Percentiles rank a stretch among this genome's conserved stretches.
These are phyloP conservation scores for Trachelus troglodyta DNA, from an alignment of 2,888 invertebrate species.

Conservation along the genomic window DNA sequence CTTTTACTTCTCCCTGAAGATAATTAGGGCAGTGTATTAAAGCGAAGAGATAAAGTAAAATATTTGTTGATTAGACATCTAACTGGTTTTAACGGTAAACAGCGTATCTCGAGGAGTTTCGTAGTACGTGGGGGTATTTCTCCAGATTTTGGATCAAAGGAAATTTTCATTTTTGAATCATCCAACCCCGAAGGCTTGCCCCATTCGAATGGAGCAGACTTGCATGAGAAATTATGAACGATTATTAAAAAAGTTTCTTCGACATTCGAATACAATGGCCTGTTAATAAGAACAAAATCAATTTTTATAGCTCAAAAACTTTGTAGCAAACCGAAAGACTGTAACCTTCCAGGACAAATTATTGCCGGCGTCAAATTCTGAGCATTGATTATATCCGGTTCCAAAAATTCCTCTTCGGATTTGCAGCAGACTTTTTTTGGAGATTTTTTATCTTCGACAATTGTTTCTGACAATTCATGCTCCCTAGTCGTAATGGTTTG, in stretches of 20 bases:
- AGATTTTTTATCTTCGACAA: neutral
- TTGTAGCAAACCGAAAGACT: neutral
- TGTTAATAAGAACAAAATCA: conserved; percentile 13
- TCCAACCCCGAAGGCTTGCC: conserved; percentile 51
- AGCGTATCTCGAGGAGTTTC: conserved; percentile 37
- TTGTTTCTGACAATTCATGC: neutral
- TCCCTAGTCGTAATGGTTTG: neutral
- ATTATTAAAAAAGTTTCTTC: conserved; percentile 44
- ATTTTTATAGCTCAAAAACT: neutral
- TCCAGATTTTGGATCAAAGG: conserved; percentile 51
- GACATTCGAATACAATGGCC: conserved; percentile 47
- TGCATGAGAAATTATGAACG: conserved; percentile 51
- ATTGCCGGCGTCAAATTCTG: neutral
- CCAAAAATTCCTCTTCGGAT: neutral
- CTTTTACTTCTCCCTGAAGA: conserved; percentile 56
- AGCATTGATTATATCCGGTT: neutral
- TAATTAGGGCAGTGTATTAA: neutral
- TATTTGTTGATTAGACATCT: conserved; percentile 7
- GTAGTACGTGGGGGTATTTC: conserved; percentile 38
- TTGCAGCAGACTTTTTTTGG: neutral
- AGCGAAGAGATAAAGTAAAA: neutral
- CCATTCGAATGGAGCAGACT: conserved; percentile 36
- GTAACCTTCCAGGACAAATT: neutral
- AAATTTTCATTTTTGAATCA: conserved; percentile 46
- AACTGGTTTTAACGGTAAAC: conserved; percentile 50